Base-by-base conservation (phyloP, 2,888 invertebrate genomes). In the Mimumesa dahlbomi region DNA sequence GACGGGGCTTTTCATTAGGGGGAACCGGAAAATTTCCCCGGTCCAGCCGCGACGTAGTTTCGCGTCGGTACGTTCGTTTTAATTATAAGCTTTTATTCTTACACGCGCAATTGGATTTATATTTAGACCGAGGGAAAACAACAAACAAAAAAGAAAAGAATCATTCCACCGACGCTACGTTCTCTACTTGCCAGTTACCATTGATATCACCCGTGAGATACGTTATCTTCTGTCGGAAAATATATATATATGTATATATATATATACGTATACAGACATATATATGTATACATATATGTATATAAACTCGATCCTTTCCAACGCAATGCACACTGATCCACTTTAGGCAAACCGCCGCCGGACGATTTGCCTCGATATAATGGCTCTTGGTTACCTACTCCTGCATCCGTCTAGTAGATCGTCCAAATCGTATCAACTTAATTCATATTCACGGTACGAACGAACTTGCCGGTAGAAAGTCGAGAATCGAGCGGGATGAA, bases 391-490 rank as follows among this genome's bases (percentile, higher is more conserved):
- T 79, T 80, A 75, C 80, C 68, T 70, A 57, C 67, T 61, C 53
- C 59, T 19, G 54, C 64, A 45, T 68, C 68, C 77, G 70, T 77
- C 80, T 81, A 78, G 77, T 76, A 77, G 75, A 79, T 80, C 74
- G 73, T 81, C 73, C 77, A 85, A 85, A 84, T 85, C 84, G 83
- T 83, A 85, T 85, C 83, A 85, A 81, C 85, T 85, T 85, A 80
- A 85, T 85, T 85, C 82, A 82, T 83, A 85, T 85, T 85, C 85
- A 81, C 78, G 69, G 80, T 79, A 84, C 82, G 82, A 81, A 82
- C 82, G 79, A 82, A 79, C 77, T 81, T 75, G 81, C 77, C 68
- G 69, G 78, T 73, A 63, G 82, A 80, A 82, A 83, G 81, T 82
- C 77, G 78, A 67, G 80, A 71, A 78, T 76, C 77, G 78, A 76